A percentile compares a stretch with the other conserved stretches of the same genome.
Conservation (phyloP, 1,140 invertebrate genomes). For the Helicoverpa zea region DNA sequence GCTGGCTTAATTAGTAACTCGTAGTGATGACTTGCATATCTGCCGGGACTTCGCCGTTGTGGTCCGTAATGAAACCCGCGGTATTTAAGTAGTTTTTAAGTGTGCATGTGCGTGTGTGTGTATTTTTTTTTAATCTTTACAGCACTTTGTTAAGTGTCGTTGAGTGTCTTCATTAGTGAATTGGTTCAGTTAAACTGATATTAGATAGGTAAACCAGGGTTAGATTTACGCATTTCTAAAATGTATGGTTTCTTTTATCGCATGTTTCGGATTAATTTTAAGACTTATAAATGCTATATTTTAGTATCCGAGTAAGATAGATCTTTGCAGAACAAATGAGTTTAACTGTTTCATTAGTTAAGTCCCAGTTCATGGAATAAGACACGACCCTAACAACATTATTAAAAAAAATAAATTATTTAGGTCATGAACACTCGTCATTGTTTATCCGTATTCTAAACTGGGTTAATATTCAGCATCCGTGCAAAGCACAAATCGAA, state of each 20-base stretch:
- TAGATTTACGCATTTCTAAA: no score
- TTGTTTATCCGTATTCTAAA: slow-evolving; percentile 18
- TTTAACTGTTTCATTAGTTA: no score
- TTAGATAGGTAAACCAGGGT: no score
- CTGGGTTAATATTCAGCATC: slow-evolving; percentile 63
- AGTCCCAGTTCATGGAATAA: no score
- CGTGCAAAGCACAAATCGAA: slow-evolving; percentile 67
- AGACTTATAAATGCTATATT: no score
- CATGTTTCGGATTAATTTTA: no score
- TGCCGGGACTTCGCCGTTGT: slow-evolving; percentile 1
- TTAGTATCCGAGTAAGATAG: no score
- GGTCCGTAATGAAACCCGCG: not conserved
- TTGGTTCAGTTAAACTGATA: no score
- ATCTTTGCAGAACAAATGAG: no score
- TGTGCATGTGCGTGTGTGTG: not conserved
- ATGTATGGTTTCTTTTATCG: no score
- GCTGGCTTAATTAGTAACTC: slow-evolving; percentile 26
- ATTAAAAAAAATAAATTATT: not conserved
- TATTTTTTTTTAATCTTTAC: not conserved
- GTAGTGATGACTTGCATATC: slow-evolving; percentile 23
- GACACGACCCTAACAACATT: no score
- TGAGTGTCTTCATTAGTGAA: not conserved
- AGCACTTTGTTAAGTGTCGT: not conserved
- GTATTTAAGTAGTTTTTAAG: not conserved
- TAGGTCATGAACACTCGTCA: not conserved